Percentiles rank a stretch among this genome's conserved stretches.
phyloP scores from a whole-genome alignment of 2,888 invertebrate genomes.

The Mongoloraphidia duomilia region DNA sequence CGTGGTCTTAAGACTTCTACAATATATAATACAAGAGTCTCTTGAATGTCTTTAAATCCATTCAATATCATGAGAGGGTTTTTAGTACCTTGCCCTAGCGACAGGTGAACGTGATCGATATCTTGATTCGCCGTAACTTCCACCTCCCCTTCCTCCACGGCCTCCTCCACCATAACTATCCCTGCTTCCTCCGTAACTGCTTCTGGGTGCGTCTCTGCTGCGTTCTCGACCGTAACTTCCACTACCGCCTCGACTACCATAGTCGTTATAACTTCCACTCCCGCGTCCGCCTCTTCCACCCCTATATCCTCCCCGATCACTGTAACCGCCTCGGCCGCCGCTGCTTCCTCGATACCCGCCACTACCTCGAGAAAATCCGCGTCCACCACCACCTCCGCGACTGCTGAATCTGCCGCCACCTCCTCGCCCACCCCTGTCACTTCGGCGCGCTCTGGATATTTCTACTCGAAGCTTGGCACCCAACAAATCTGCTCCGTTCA shows the following conservation, averaged over 20 bases:
- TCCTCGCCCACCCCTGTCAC: slow-evolving; percentile 49
- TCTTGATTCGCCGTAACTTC: slow-evolving; percentile 11
- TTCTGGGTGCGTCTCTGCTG: slow-evolving; percentile 24
- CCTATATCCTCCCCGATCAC: slow-evolving; percentile 35
- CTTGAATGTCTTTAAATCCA: too few relatives aligned
- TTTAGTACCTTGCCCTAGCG: slow-evolving; percentile 14
- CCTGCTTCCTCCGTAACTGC: slow-evolving; percentile 16
- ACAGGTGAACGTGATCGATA: slow-evolving; percentile 13
- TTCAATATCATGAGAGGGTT: slow-evolving; percentile 3
- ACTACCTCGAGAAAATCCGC: slow-evolving; percentile 32
- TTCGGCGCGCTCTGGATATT: slow-evolving; percentile 67
- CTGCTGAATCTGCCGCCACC: slow-evolving; percentile 42
- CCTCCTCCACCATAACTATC: slow-evolving; percentile 23
- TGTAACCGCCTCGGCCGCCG: slow-evolving; percentile 33
- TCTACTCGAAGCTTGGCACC: slow-evolving; percentile 80
- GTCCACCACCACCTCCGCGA: slow-evolving; percentile 37
- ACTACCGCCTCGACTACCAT: slow-evolving; percentile 22
- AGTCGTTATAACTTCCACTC: slow-evolving; percentile 26
- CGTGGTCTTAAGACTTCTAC: too few relatives aligned
- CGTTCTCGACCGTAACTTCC: slow-evolving; percentile 26
- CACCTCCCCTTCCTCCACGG: slow-evolving; percentile 22
- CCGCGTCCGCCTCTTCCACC: slow-evolving; percentile 30
- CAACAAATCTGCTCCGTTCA: slow-evolving; percentile 78
- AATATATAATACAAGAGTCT: too few relatives aligned
- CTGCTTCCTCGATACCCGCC: slow-evolving; percentile 27